Evolutionary conservation across 2,888 invertebrate genomes (phyloP).

Genomic region (Acanthosepion lycidas): DNA sequence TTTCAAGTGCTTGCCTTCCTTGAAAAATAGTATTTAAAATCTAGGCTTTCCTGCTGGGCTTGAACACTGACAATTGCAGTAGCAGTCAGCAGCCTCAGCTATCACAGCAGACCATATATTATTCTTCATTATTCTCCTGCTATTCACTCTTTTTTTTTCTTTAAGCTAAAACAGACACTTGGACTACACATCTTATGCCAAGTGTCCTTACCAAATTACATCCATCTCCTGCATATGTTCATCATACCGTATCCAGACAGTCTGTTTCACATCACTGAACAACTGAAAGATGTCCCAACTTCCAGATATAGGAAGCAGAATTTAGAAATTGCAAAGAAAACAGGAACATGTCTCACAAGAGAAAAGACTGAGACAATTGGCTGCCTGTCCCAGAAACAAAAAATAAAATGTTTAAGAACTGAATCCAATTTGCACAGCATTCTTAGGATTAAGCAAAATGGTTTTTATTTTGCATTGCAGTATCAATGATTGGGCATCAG

Average conservation of each 20-base stretch:
- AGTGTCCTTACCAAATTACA: background rate
- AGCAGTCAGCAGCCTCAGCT: too few relatives aligned
- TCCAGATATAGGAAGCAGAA: background rate
- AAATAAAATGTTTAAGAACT: background rate
- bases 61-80: too few relatives aligned
- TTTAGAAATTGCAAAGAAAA: background rate
- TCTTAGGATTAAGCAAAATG: background rate
- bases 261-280: background rate
- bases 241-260: background rate
- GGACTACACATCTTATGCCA: background rate
- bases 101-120: too few relatives aligned
- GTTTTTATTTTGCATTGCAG: too few relatives aligned
- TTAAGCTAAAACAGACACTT: background rate
- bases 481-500: too few relatives aligned
- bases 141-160: background rate
- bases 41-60: too few relatives aligned
- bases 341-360: background rate
- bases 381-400: background rate
- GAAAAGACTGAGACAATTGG: background rate
- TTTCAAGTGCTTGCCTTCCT: too few relatives aligned
- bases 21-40: too few relatives aligned
- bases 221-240: background rate
- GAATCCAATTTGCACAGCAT: background rate
- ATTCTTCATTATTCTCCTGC: too few relatives aligned
- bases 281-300: background rate